Conservation (phyloP, 1,140 invertebrate species). For the Caerostris extrusa region DNA sequence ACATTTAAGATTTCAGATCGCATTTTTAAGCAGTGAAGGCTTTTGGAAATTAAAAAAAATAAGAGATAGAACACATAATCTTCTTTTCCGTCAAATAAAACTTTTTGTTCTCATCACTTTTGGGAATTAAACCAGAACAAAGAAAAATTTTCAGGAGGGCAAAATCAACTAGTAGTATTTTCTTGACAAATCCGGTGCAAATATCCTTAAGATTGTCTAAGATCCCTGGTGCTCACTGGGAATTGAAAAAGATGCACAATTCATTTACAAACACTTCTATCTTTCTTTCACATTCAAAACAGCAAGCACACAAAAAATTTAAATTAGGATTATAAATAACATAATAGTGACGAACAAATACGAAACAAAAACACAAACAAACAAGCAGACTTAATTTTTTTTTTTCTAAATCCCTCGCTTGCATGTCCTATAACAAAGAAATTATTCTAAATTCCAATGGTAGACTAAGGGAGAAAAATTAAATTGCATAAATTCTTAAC, state of each 20-base stretch:
- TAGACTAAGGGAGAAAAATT: slow-evolving; percentile 20
- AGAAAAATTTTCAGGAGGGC: not conserved
- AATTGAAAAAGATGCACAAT: slow-evolving; percentile 32
- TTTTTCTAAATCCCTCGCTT: too few relatives aligned
- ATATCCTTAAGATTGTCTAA: slow-evolving; percentile 27
- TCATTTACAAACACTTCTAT: slow-evolving; percentile 40
- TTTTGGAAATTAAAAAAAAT: not conserved
- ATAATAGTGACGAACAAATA: slow-evolving; percentile 50
- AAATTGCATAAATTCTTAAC: slow-evolving; percentile 72
- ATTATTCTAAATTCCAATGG: slow-evolving; percentile 62
- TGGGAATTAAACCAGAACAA: slow-evolving; percentile 5
- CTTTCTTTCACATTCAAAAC: not conserved
- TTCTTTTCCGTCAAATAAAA: not conserved
- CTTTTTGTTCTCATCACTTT: not conserved
- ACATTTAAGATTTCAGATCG: not conserved
- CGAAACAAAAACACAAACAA: slow-evolving; percentile 1
- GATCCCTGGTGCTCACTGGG: not conserved
- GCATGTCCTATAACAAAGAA: slow-evolving; percentile 59
- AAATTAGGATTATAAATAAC: slow-evolving; percentile 72
- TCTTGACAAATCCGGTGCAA: slow-evolving; percentile 33
- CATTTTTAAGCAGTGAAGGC: not conserved
- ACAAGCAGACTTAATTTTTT: not conserved
- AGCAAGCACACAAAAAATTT: not conserved
- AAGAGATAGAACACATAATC: not conserved
- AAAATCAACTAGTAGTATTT: not conserved